These are phyloP conservation scores for Sphaeramia orbicularis DNA, from an alignment of 2,797 vertebrate genomes.

Conservation along the genomic window DNA sequence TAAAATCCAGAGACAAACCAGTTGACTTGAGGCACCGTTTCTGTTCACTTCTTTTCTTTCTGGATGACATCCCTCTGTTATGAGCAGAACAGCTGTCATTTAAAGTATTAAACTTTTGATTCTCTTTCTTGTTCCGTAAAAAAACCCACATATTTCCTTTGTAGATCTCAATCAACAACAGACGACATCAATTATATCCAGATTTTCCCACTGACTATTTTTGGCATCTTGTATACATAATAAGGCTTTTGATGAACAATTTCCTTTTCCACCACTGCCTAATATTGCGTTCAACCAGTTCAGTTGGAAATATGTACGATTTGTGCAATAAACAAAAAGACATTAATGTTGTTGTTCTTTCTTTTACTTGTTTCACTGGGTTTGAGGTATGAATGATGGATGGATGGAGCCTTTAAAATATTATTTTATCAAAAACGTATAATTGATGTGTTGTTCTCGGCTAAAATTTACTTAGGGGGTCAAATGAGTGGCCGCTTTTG, in stretches of 20 bases:
- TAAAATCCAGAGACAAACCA: slow-evolving; percentile 71
- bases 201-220: slow-evolving; percentile 66
- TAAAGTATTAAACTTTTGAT: slow-evolving; percentile 58
- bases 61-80: slow-evolving; percentile 49
- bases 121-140: slow-evolving; percentile 51
- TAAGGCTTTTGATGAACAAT: slow-evolving; percentile 69
- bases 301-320: slow-evolving; percentile 82
- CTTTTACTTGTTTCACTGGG: slow-evolving; percentile 4
- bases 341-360: slow-evolving; percentile 52
- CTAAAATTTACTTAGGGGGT: too few relatives aligned
- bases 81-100: slow-evolving; percentile 56
- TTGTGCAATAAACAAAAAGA: slow-evolving; percentile 86
- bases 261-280: slow-evolving; percentile 75
- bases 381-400: too few relatives aligned
- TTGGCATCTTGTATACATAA: slow-evolving; percentile 72
- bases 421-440: too few relatives aligned
- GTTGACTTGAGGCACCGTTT: slow-evolving; percentile 42
- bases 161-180: slow-evolving; percentile 51
- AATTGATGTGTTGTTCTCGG: too few relatives aligned
- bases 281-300: slow-evolving; percentile 78
- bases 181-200: slow-evolving; percentile 61
- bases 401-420: too few relatives aligned
- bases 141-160: slow-evolving; percentile 64
- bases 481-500: too few relatives aligned
- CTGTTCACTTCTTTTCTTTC: slow-evolving; percentile 37